Evolutionary conservation across 1,140 invertebrate genomes (phyloP).

Genomic region (Lasioglossum baleicum): DNA sequence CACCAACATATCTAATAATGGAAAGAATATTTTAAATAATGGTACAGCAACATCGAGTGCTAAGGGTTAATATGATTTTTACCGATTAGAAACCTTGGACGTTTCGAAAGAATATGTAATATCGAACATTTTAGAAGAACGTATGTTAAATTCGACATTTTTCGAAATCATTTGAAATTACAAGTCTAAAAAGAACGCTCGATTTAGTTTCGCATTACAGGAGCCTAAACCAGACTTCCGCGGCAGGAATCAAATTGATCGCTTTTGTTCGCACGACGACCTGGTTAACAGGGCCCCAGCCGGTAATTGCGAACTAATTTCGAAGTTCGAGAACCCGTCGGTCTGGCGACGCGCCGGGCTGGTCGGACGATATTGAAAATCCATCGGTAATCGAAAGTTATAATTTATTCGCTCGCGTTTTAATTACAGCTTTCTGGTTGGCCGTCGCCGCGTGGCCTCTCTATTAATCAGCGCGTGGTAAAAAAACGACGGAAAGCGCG

Average conservation of each 20-base stretch:
- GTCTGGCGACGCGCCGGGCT: not conserved
- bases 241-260: not conserved
- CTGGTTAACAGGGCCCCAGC: not conserved
- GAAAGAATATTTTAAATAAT: no score
- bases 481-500: not conserved
- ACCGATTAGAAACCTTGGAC: no score
- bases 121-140: no score
- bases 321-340: not conserved
- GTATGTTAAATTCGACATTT: no score
- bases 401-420: slow-evolving; percentile 19
- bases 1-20: no score
- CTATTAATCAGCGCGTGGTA: slow-evolving; percentile 15
- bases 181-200: no score
- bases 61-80: no score
- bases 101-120: no score
- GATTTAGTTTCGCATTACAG: not conserved
- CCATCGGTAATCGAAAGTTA: slow-evolving; percentile 27
- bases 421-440: slow-evolving; percentile 11
- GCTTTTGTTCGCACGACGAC: not conserved
- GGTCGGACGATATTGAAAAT: not conserved
- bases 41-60: no score
- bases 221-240: no score
- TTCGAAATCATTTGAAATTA: no score
- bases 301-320: slow-evolving; percentile 16
- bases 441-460: not conserved